Percentiles rank a stretch among this genome's conserved stretches.
These are phyloP conservation scores for Ailurus styani DNA, from an alignment of 2,113 vertebrate genomes.

Conservation along the genomic window DNA sequence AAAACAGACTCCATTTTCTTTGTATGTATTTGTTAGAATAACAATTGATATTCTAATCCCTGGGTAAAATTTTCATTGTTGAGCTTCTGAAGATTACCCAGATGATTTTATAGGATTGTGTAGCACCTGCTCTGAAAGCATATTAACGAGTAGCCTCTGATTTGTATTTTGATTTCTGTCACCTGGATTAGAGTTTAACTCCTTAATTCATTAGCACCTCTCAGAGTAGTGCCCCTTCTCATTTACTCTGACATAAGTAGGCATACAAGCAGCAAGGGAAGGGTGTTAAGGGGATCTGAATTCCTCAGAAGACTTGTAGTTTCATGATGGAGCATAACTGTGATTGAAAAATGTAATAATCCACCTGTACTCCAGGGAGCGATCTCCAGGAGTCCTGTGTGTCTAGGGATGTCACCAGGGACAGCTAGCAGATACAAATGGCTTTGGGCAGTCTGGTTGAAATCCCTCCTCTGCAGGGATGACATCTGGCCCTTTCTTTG, in stretches of 20 bases:
- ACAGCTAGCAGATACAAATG: neutral
- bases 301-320: neutral
- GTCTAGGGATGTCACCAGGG: neutral
- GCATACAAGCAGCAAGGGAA: neutral
- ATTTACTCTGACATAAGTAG: neutral
- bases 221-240: neutral
- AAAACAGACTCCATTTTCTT: slow-evolving; percentile 19
- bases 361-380: neutral
- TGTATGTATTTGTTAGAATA: slow-evolving; percentile 42
- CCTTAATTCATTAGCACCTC: slow-evolving; percentile 24
- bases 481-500: slow-evolving; percentile 23
- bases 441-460: neutral
- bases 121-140: slow-evolving; percentile 12
- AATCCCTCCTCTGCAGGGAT: neutral
- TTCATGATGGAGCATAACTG: neutral
- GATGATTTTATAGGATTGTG: slow-evolving; percentile 20
- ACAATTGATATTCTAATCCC: neutral
- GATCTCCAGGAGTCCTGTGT: neutral
- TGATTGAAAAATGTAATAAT: slow-evolving; percentile 15
- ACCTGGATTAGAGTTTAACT: slow-evolving; percentile 27
- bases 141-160: neutral
- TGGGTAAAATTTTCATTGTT: slow-evolving; percentile 20
- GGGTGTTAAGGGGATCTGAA: neutral
- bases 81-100: neutral
- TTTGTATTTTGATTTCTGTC: neutral